phyloP scores from a whole-genome alignment of 2,113 vertebrate genomes.

The Pluvianellus socialis region DNA sequence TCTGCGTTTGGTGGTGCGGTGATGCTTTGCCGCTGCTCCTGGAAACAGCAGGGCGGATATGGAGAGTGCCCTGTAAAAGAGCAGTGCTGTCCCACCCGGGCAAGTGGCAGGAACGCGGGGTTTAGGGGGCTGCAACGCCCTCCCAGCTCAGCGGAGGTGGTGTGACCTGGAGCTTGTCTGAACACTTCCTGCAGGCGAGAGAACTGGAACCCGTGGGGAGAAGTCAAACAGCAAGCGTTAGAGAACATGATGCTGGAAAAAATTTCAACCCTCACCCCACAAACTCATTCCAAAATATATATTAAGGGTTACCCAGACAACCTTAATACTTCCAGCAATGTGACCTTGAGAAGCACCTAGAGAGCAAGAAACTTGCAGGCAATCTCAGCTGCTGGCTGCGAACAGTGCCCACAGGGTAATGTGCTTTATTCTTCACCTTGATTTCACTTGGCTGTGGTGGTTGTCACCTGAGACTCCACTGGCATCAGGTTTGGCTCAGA shows the following conservation, averaged over 20 bases:
- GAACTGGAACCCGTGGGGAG: not conserved
- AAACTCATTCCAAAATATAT: not conserved
- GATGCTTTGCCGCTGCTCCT: not conserved
- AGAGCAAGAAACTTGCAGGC: not conserved
- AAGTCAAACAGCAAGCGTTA: not conserved
- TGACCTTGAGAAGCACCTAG: not conserved
- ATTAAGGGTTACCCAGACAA: not conserved
- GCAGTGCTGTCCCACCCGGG: not conserved
- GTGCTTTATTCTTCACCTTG: not conserved
- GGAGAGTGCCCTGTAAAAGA: not conserved
- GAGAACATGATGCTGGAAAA: not conserved
- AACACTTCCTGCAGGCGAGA: not conserved
- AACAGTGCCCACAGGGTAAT: rapidly evolving
- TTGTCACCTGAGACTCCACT: not conserved
- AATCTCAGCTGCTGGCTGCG: not conserved
- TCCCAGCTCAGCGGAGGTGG: not conserved
- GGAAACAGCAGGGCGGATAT: no score
- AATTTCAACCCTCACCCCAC: not conserved
- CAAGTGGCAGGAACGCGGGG: not conserved
- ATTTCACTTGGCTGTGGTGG: not conserved
- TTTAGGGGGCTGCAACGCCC: not conserved
- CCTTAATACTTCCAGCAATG: not conserved
- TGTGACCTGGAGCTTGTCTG: not conserved
- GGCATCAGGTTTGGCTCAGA: not conserved
- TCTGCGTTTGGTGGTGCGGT: not conserved